These are phyloP conservation scores for Laodelphax striatellus DNA, from an alignment of 1,140 invertebrate species.

Conservation along the genomic window DNA sequence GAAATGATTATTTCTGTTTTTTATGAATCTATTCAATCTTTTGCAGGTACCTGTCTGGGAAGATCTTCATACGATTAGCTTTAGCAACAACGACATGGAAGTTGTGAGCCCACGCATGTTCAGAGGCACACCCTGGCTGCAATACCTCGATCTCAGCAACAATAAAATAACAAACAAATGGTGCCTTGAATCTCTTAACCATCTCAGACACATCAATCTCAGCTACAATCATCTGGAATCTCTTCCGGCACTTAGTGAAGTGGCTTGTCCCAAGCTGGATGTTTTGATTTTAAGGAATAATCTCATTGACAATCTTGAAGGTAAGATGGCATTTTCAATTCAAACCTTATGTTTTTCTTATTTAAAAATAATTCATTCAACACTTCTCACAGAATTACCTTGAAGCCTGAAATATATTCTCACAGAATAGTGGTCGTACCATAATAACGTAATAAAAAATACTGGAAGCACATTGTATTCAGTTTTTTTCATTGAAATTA, in stretches of 20 bases:
- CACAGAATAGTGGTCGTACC: no score
- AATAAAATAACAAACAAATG: constrained; percentile 40
- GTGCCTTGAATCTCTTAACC: constrained; percentile 38
- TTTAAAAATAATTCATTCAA: no score
- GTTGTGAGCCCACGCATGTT: constrained; percentile 39
- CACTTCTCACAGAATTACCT: no score
- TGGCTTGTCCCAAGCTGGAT: constrained; percentile 35
- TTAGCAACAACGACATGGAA: constrained; percentile 43
- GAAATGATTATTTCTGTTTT: no score
- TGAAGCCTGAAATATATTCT: no score
- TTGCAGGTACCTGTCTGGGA: constrained; percentile 35
- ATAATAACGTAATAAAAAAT: no score
- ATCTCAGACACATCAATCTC: constrained; percentile 46
- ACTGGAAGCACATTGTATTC: no score
- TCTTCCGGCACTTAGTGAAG: constrained; percentile 40
- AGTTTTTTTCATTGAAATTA: no score
- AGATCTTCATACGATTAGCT: constrained; percentile 40
- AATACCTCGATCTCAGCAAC: constrained; percentile 47
- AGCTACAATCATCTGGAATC: constrained; percentile 46
- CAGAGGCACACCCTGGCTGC: constrained; percentile 43
- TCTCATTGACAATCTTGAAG: constrained; percentile 36
- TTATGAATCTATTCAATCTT: not conserved
- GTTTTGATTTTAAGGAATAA: constrained; percentile 43
- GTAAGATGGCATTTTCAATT: constrained; percentile 19
- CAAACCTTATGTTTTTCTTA: no score